Evolutionary conservation across 2,888 invertebrate genomes (phyloP), one percentile per base, ranked within the genome.

Genomic region (Ennomos quercinarius): DNA sequence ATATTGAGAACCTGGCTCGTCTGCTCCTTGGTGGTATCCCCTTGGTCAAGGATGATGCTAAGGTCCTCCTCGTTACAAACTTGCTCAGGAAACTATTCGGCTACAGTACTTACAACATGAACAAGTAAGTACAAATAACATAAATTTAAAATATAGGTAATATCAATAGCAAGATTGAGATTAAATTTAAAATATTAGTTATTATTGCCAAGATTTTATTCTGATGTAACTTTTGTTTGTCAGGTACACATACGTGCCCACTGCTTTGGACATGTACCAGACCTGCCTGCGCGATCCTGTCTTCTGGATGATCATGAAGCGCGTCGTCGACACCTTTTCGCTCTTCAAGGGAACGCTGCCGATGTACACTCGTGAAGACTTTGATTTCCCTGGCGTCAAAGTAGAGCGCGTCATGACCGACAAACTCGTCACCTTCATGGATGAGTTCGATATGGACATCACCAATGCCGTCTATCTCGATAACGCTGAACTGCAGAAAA

Each of bases 241-340:
- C 71, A 91, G 92, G 64, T 85, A 90, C 77, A 91, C 90, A 1
- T 91, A 90, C 76, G 74, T 91, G 46, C 95, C 95, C 10, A 93
- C 95, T 42, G 93, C 94, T 10, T 81, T 95, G 68, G 94, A 95
- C 73, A 93, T 94, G 81, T 94, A 93, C 79, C 88, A 93, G 57
- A 95, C 95, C 1, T 93, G 94, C 72, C 82, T 95, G 73, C 95
- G 96, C 52, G 96, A 96, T 84, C 96, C 96, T 10, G 93, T 95
- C 56, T 96, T 95, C 94, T 96, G 95, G 91, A 93, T 93, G 68
- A 84, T 96, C 67, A 94, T 94, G 88, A 94, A 95, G 81, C 94
- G 94, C 65, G 83, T 95, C 76, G 77, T 91, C 45, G 84, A 93
- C 63, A 91, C 87, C 66, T 93, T 94, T 81, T 84, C 89, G 63